Evolutionary conservation across 2,113 vertebrate genomes (phyloP).

Genomic region (Tychaedon coryphoeus): DNA sequence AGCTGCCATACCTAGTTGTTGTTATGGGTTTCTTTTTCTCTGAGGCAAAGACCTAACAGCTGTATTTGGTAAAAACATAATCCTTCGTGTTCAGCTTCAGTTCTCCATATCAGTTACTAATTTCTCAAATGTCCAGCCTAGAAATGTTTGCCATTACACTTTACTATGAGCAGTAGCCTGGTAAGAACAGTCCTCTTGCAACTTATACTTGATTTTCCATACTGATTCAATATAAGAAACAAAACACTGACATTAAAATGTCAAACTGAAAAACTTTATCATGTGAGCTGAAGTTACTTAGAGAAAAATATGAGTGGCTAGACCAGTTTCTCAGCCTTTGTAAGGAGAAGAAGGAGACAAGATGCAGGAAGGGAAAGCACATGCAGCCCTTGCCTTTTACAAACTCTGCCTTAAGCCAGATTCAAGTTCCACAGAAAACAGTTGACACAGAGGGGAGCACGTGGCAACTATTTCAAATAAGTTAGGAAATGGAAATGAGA

Average conservation of each 20-base stretch:
- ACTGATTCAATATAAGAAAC: not conserved
- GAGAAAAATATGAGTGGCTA: not conserved
- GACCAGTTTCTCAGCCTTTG: not conserved
- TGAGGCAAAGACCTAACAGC: not conserved
- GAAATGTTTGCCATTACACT: not conserved
- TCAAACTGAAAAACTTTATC: not conserved
- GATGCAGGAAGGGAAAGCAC: not conserved
- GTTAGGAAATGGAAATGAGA: not conserved
- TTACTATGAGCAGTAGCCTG: not conserved
- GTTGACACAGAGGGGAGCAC: not conserved
- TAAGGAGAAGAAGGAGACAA: not conserved
- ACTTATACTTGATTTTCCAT: not conserved
- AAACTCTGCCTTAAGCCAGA: not conserved
- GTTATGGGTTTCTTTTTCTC: not conserved
- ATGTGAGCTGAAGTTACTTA: not conserved
- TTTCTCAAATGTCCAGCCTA: not conserved
- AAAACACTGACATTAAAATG: not conserved
- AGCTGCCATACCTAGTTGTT: not conserved
- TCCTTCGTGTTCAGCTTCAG: not conserved
- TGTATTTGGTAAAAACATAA: not conserved
- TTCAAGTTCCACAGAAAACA: not conserved
- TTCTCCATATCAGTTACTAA: not conserved
- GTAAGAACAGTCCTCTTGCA: not conserved
- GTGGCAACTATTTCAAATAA: not conserved
- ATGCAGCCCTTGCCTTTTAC: rapidly evolving